Conservation (phyloP, 2,113 vertebrate species). For the Zeus faber region DNA sequence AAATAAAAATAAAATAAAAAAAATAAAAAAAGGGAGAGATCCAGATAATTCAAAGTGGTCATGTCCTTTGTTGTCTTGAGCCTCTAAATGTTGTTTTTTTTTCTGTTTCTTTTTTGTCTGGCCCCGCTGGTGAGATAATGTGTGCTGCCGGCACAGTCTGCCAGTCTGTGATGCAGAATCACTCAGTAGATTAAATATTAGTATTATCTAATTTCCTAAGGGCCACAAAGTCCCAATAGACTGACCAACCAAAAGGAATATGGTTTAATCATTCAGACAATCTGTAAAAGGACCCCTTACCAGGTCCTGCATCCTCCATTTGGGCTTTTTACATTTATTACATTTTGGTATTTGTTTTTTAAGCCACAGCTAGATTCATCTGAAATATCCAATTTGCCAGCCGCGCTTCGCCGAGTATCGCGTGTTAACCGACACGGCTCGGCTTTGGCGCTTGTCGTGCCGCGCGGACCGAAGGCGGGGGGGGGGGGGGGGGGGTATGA, state of each 20-base stretch:
- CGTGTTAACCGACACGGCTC: too few species aligned
- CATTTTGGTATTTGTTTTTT: conserved; percentile 14
- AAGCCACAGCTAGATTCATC: conserved; percentile 2
- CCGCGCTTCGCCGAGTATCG: too few species aligned
- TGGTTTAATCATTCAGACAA: conserved; percentile 51
- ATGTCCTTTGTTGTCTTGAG: conserved; percentile 40
- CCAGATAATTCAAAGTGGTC: too few species aligned
- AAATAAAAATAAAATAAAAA: too few species aligned
- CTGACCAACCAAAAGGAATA: conserved; percentile 41
- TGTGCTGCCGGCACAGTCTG: conserved; percentile 40
- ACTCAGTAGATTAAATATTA: conserved; percentile 66
- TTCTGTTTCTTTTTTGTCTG: too few species aligned
- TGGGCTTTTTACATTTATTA: conserved; percentile 17
- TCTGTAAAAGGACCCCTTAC: conserved; percentile 34
- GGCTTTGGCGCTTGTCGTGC: conserved; percentile 19
- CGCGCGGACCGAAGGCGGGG: conserved; percentile 27
- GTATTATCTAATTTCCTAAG: conserved; percentile 65
- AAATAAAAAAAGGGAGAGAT: too few species aligned
- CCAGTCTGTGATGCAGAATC: conserved; percentile 39
- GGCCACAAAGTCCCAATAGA: conserved; percentile 47
- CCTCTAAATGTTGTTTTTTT: too few species aligned
- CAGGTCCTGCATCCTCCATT: conserved; percentile 20
- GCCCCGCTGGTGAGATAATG: conserved; percentile 42
- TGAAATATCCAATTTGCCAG: conserved; percentile 31
- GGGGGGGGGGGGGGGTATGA: not conserved